These are phyloP conservation scores for Catostomus latipinnis DNA, from an alignment of 2,797 vertebrate species.

Conservation along the genomic window DNA sequence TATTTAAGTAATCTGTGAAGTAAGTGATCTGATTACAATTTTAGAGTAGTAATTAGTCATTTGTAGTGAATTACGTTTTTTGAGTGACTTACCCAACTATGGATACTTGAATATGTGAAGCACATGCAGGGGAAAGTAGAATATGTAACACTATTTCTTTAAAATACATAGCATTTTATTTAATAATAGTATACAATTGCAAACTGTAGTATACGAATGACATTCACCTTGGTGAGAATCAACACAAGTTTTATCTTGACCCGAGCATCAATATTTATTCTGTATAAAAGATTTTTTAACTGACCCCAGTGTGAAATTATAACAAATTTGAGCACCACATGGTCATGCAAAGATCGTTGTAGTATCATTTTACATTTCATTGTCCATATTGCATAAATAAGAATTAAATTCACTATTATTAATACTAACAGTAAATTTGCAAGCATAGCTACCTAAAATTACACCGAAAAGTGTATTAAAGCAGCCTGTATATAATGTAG, in stretches of 20 bases:
- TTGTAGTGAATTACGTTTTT: no score
- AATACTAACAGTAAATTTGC: no score
- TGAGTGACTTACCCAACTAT: no score
- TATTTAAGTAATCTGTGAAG: no score
- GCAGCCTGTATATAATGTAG: no score
- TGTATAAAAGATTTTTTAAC: background rate
- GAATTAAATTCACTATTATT: no score
- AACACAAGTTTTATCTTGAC: background rate
- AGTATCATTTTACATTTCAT: no score
- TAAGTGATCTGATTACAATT: no score
- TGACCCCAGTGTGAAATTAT: background rate
- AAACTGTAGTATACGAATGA: background rate
- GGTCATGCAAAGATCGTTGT: background rate
- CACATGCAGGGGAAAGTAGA: background rate
- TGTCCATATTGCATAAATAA: no score
- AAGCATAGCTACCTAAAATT: no score
- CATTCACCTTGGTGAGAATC: background rate
- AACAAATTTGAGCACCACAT: background rate
- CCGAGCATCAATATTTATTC: background rate
- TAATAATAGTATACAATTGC: background rate
- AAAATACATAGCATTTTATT: background rate
- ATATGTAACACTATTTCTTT: background rate
- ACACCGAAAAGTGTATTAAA: no score
- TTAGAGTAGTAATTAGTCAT: no score
- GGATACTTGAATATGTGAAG: background rate